These are phyloP conservation scores for Potamarius usumacintae DNA, from an alignment of 2,113 vertebrate species.

Conservation along the genomic window DNA sequence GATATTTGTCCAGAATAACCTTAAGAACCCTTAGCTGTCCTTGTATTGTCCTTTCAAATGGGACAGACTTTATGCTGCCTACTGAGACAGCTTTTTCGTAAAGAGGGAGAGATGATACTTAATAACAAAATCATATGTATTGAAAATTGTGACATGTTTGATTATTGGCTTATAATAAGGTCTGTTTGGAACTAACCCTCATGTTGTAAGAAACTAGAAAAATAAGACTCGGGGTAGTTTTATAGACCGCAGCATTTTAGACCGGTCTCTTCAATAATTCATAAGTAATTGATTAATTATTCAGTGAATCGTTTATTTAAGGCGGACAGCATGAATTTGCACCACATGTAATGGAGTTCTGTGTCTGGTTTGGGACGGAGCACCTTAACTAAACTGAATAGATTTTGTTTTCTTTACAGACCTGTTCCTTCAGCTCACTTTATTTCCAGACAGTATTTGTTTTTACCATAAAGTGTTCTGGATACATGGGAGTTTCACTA, in stretches of 20 bases:
- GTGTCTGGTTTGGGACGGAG: neutral
- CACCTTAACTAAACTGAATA: neutral
- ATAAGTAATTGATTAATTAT: constrained; percentile 28
- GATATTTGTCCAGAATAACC: neutral
- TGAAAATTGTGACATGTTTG: neutral
- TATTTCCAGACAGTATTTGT: neutral
- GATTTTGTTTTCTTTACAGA: constrained; percentile 14
- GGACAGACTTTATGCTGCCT: neutral
- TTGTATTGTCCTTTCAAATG: neutral
- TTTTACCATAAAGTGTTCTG: neutral
- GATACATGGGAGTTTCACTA: neutral
- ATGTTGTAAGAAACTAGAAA: neutral
- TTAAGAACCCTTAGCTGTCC: neutral
- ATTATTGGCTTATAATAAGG: neutral
- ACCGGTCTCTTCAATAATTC: constrained; percentile 35
- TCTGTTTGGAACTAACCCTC: neutral
- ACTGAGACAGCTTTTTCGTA: neutral
- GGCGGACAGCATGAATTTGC: neutral
- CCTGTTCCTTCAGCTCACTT: neutral
- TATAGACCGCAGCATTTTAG: neutral
- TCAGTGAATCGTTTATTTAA: constrained; percentile 39
- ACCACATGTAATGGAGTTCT: neutral
- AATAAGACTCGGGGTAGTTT: too few relatives aligned
- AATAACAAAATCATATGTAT: neutral
- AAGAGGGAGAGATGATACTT: neutral